These are phyloP conservation scores for Myoxocephalus aenaeus DNA, from an alignment of 2,797 vertebrate genomes.

Conservation along the genomic window DNA sequence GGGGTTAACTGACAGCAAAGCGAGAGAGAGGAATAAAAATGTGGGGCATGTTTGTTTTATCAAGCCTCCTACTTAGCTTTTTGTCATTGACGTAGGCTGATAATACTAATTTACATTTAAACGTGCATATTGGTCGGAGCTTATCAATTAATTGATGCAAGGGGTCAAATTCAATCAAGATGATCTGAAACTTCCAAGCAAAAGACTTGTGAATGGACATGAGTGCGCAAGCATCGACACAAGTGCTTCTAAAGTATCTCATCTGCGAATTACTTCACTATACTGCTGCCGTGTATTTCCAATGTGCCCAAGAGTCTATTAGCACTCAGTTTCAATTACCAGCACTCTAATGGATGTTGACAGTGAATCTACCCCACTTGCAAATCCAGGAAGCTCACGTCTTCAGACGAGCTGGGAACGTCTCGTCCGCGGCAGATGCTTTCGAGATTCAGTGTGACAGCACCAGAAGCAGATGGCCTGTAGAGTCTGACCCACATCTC, in stretches of 20 bases:
- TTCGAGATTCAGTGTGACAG: conserved; percentile 66
- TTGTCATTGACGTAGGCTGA: background rate
- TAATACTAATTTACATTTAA: background rate
- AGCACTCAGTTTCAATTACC: conserved; percentile 78
- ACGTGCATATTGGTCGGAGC: background rate
- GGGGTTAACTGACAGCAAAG: background rate
- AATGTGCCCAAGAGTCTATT: conserved; percentile 76
- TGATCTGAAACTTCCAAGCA: background rate
- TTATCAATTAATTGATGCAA: background rate
- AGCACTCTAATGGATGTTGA: conserved; percentile 77
- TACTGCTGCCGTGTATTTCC: conserved; percentile 66
- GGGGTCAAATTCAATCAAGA: background rate
- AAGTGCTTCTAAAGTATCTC: conserved; percentile 40
- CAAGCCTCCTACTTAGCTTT: background rate
- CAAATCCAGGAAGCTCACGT: conserved; percentile 65
- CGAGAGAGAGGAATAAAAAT: background rate
- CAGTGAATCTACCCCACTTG: conserved; percentile 73
- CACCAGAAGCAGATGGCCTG: conserved; percentile 51
- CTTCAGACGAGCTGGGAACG: conserved; percentile 56
- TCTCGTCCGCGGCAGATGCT: conserved; percentile 59
- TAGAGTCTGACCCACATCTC: conserved; percentile 60
- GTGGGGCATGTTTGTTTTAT: background rate
- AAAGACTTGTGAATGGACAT: background rate
- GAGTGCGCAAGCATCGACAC: background rate
- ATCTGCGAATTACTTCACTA: conserved; percentile 55